phyloP scores from a whole-genome alignment of 30 jellyfish, hydroid and myxozoan species.

The Pelagia noctiluca region DNA sequence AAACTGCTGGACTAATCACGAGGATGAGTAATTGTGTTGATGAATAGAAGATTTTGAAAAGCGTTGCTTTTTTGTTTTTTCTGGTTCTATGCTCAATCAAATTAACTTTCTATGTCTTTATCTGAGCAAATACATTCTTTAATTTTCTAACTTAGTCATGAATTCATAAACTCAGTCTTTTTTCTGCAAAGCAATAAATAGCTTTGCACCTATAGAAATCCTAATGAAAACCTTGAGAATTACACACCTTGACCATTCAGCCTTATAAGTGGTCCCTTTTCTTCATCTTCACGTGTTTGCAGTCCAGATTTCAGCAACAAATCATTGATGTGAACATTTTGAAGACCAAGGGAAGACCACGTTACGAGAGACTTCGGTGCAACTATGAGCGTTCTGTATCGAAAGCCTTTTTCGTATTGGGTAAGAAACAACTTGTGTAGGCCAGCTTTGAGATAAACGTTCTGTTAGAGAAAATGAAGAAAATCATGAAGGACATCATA shows the following conservation, averaged over 20 bases:
- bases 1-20: too few relatives aligned
- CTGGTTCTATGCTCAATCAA: too few relatives aligned
- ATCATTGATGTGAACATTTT: slow-evolving; percentile 77
- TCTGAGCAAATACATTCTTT: too few relatives aligned
- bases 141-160: too few relatives aligned
- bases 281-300: not conserved
- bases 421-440: slow-evolving; percentile 28
- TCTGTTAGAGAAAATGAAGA: slow-evolving; percentile 29
- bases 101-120: too few relatives aligned
- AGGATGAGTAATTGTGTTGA: too few relatives aligned
- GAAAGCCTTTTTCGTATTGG: slow-evolving; percentile 68
- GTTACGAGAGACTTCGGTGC: slow-evolving; percentile 65
- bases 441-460: slow-evolving; percentile 61
- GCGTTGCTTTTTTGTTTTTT: too few relatives aligned
- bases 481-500: slow-evolving; percentile 16
- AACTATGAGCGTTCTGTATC: slow-evolving; percentile 60
- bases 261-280: slow-evolving; percentile 27
- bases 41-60: too few relatives aligned
- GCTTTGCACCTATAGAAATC: not conserved
- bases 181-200: too few relatives aligned
- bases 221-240: not conserved
- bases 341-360: slow-evolving; percentile 91
- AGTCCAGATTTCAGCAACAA: not conserved
- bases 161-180: too few relatives aligned
- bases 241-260: slow-evolving; percentile 60